These are phyloP conservation scores for Luffia ferchaultella DNA, from an alignment of 2,888 invertebrate genomes.

Conservation along the genomic window DNA sequence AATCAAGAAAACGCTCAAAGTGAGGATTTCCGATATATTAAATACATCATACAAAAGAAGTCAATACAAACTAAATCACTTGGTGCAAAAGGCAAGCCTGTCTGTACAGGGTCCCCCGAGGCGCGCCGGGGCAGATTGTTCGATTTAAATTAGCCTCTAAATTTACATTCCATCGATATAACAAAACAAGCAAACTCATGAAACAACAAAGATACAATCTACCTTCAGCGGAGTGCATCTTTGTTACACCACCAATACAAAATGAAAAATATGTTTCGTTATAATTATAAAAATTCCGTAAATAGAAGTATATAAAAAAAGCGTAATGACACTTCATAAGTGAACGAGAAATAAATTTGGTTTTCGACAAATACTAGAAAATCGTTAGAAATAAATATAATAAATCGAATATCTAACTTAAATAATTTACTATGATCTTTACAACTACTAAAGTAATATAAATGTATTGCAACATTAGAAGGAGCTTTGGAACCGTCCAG, in stretches of 20 bases:
- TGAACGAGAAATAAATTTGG: slow-evolving; percentile 54
- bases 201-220: slow-evolving; percentile 48
- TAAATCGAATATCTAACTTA: slow-evolving; percentile 53
- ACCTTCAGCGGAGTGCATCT: slow-evolving; percentile 52
- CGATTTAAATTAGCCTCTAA: slow-evolving; percentile 60
- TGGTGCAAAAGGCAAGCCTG: slow-evolving; percentile 67
- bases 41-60: slow-evolving; percentile 67
- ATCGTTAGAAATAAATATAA: slow-evolving; percentile 53
- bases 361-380: slow-evolving; percentile 47
- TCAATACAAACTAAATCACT: slow-evolving; percentile 66
- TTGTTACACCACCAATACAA: slow-evolving; percentile 41
- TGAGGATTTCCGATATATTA: slow-evolving; percentile 59
- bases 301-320: slow-evolving; percentile 60
- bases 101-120: slow-evolving; percentile 54
- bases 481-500: slow-evolving; percentile 61
- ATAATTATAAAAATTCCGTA: slow-evolving; percentile 53
- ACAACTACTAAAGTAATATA: slow-evolving; percentile 51
- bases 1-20: slow-evolving; percentile 58
- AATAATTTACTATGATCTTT: slow-evolving; percentile 62
- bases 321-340: slow-evolving; percentile 59
- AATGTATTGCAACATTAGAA: slow-evolving; percentile 61
- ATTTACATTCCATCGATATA: slow-evolving; percentile 24
- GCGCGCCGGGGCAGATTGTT: no score
- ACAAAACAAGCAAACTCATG: slow-evolving; percentile 37
- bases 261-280: slow-evolving; percentile 53